phyloP scores from a whole-genome alignment of 2,797 vertebrate species.

The Helostoma temminkii region DNA sequence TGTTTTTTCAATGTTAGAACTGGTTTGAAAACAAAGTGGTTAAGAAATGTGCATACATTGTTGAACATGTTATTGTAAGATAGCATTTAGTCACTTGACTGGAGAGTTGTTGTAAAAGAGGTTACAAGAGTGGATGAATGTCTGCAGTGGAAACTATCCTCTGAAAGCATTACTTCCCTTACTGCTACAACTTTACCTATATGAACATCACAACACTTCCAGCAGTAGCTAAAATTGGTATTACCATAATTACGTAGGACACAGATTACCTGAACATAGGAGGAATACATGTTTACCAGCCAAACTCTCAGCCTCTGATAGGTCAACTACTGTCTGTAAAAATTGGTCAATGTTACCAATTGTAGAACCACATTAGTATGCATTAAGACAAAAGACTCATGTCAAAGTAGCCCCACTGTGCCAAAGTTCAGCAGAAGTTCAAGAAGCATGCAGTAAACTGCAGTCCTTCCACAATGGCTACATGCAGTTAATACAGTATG shows the following conservation, averaged over 20 bases:
- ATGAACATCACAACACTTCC: background rate
- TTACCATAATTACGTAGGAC: too few relatives aligned
- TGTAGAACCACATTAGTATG: too few relatives aligned
- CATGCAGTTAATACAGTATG: conserved; percentile 3
- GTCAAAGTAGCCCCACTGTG: conserved; percentile 1
- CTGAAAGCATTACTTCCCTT: background rate
- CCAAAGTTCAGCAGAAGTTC: conserved; percentile 32
- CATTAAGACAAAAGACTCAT: background rate
- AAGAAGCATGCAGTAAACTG: conserved; percentile 34
- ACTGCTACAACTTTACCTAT: background rate
- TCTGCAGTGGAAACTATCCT: conserved; percentile 3
- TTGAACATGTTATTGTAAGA: background rate
- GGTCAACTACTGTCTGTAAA: background rate
- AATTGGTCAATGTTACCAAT: background rate
- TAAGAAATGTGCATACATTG: background rate
- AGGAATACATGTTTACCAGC: background rate
- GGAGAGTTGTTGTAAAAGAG: too few relatives aligned
- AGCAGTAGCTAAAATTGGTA: background rate
- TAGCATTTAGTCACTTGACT: conserved; percentile 12
- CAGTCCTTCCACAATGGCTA: background rate
- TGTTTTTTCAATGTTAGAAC: background rate
- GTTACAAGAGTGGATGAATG: background rate
- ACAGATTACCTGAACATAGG: too few relatives aligned
- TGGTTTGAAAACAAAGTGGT: conserved; percentile 3
- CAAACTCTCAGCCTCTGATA: conserved; percentile 15